Evolutionary conservation across 2,888 invertebrate genomes (phyloP), one percentile per base, ranked within the genome.

Genomic region (Onchidella celtica): DNA sequence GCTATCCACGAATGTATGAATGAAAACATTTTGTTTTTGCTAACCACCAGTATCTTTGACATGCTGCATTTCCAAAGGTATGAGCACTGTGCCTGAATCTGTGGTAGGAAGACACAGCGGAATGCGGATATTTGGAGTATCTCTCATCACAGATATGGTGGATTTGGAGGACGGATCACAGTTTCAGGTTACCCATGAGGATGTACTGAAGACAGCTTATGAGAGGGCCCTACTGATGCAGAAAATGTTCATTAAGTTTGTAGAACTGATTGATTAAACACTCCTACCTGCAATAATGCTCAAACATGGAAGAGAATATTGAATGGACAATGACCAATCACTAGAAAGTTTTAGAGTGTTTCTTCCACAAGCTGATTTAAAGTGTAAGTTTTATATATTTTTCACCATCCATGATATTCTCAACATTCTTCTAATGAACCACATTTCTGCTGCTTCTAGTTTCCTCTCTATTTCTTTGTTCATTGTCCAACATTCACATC

Each of bases 91-190:
- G 3, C 95, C 95, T 59, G 96, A 97, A 94, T 97, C 97, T 0
- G 96, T 98, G 82, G 97, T 97, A 0, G 99, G 98, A 0, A 95
- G 96, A 76, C 99, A 99, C 93, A 97, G 97, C 92, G 90, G 91
- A 3, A 86, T 93, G 85, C 83, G 85, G 36, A 97, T 97, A 0
- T 96, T 99, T 90, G 98, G 97, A 0, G 96, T 99, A 91, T 98
- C 98, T 87, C 95, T 99, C 81, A 97, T 99, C 89, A 99, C 99
- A 24, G 99, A 99, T 94, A 95, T 95, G 89, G 97, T 97, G 90
- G 95, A 96, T 47, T 95, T 95, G 32, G 96, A 97, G 86, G 97
- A 97, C 92, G 96, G 97, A 79, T 94, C 94, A 72, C 94, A 95
- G 59, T 95, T 95, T 6, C 95, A 96, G 88, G 96, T 97, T 1